phyloP scores from a whole-genome alignment of 2,113 vertebrate genomes.

The western clawed frog (Xenopus tropicalis) region UCB_Xtro_10.0 CM004448.2:97576001-97576500 shows the following conservation, averaged over 20 bases:
- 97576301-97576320: too few species aligned
- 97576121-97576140: slow-evolving; percentile 44
- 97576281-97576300: not conserved
- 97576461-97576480: slow-evolving; percentile 45
- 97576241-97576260: slow-evolving; percentile 39
- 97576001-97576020: not conserved
- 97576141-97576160: slow-evolving; percentile 52
- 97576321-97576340: too few species aligned
- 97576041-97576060: not conserved
- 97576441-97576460: slow-evolving; percentile 42
- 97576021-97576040: not conserved
- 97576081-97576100: not conserved
- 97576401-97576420: slow-evolving; percentile 48
- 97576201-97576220: slow-evolving; percentile 61
- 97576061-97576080: slow-evolving; percentile 20
- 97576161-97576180: slow-evolving; percentile 45
- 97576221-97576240: slow-evolving; percentile 53
- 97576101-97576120: slow-evolving; percentile 42
- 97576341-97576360: too few species aligned
- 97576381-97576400: slow-evolving; percentile 54
- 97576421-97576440: slow-evolving; percentile 52
- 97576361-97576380: not conserved
- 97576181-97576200: slow-evolving; percentile 60
- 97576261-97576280: slow-evolving; percentile 50
- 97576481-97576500: slow-evolving; percentile 37